Evolutionary conservation across 2,113 vertebrate genomes (phyloP), one percentile per base, ranked within the genome.

Genomic region (Otis tarda): DNA sequence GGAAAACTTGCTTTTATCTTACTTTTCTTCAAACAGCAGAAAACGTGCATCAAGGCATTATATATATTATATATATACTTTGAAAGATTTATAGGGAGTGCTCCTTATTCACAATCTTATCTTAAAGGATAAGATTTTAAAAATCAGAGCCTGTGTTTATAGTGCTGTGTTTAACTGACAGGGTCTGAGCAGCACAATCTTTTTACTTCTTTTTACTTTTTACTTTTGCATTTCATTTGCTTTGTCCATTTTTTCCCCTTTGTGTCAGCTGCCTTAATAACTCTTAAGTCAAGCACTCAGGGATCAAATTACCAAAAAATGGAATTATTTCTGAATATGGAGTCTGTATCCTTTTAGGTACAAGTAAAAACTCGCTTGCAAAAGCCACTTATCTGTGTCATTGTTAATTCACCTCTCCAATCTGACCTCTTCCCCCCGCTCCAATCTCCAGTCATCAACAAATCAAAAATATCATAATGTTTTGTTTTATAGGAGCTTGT

Each of bases 281-380:
- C 41, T 83, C 60, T 92, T 55, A 70, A 79, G 27, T 39, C 53
- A 93, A 69, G 35, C 65, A 69, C 65, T 61, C 15, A 6, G 81
- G 37, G 70, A 87, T 79, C 84, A 94, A 91, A 69, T 82, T 84
- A 93, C 30, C 39, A 71, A 94, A 84, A 79, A 11, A 31, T 2
- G 15, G 56, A 75, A 89, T 84, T 89, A 89, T 60, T 95, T 93
- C 77, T 73, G 69, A 95, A 82, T 89, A 82, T 22, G 43, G 57
- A 85, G 23, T 84, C 61, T 64, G 35, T 49, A 69, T 65, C 53
- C 67, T 82, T 71, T 61, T 35, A 84, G 61, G 61, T 79, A 69
- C 52, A 45, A 53, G 61, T 35, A 30, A 87, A 89, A 87, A 89
- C 47, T 39, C 3, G 3, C 69, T 90, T 50, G 65, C 53, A 53